Base-by-base conservation (phyloP, 1,140 invertebrate species). In the Euwallacea similis region DNA sequence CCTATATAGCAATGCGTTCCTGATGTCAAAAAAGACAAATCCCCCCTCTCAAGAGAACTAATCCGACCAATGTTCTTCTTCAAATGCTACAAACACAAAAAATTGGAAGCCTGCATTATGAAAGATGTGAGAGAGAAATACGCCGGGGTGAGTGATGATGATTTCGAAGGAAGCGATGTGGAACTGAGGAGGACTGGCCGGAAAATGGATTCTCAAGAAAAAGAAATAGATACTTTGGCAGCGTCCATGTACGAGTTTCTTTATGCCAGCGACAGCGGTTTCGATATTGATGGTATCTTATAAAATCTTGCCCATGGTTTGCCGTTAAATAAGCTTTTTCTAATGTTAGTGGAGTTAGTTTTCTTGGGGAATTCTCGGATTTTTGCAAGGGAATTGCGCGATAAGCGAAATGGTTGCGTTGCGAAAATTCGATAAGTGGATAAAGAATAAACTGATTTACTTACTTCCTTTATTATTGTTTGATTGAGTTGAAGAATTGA, bases 31-130 rank as follows among this genome's bases (percentile, higher is more conserved):
- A 85, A 86, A 64, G 85, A 87, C 65, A 85, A 85, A 67, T 84
- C 85, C 0, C 86, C 85, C 0, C 78, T 88, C 0, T 87, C 87
- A 0, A 82, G 86, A 58, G 87, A 89, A 77, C 81, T 88, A 6
- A 84, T 88, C 53, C 83, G 85, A 44, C 87, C 87, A 0, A 88
- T 88, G 86, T 88, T 88, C 79, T 89, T 89, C 84, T 89, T 89
- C 82, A 84, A 87, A 67, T 89, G 88, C 76, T 89, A 89, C 76
- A 88, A 89, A 84, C 87, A 89, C 77, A 89, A 89, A 79, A 89
- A 89, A 78, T 73, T 89, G 11, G 88, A 89, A 79, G 87, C 88
- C 0, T 89, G 88, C 74, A 86, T 88, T 53, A 88, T 89, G 87
- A 88, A 89, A 75, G 88, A 89, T 73, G 86, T 89, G 41, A 81